Base-by-base conservation (phyloP, 1,140 invertebrate species). In the Nephila pilipes region DNA sequence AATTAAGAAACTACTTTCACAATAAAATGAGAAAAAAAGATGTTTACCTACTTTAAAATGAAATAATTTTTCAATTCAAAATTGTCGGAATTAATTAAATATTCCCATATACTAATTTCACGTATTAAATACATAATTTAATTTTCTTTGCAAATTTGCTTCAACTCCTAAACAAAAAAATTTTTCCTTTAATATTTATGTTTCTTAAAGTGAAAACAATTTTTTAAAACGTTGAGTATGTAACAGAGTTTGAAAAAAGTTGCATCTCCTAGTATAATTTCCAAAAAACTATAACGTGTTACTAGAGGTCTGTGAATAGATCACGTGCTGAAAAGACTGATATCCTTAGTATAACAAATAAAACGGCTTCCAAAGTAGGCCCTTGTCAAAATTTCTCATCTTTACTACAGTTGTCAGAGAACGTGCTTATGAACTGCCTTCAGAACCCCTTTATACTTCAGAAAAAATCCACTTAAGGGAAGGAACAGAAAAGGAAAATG, bases 301-400 rank as follows among this genome's bases (percentile, higher is more conserved):
- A 55, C 46, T 54, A 36, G 29, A 88, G n/a, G 87, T 46, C 69
- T 38, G 14, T 25, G 75, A 90, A 90, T 90, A 90, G 88, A 79
- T 80, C 88, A 90, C 88, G 88, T 75, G 46, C 69, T 90, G 65
- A 90, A 92, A 92, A 92, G 90, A 92, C 58, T 75, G 81, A 85
- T 92, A 85, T 92, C 80, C 55, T 63, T 25, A 38, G 58, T 85
- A 55, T 92, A 85, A 85, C 90, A 92, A 92, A 92, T 92, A 92
- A 85, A 92, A 92, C 63, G 57, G 80, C 58, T 92, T 57, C 81
- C 80, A 22, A 75, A 85, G 90, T 91, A 91, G 90, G 58, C 58
- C 38, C 90, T 91, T 91, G 90, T 92, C 90, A 92, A 92, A 92
- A 92, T 92, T 92, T 75, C 90, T 92, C 90, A 92, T 92, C 90